Conservation (phyloP, 1,140 invertebrate genomes). For the Halotydeus destructor region DNA sequence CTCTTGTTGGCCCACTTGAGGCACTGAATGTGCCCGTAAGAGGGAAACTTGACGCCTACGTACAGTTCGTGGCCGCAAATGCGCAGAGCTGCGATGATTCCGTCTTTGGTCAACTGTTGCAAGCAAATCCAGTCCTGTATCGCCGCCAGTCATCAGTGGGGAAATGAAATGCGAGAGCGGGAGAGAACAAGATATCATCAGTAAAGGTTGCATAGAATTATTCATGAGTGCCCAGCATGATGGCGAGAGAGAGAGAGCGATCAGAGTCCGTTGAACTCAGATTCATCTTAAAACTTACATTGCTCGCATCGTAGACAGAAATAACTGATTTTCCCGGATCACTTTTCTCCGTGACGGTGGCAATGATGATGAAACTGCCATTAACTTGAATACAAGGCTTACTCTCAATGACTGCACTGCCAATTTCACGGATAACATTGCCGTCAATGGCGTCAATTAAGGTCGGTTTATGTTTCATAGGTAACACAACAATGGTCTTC, state of each 20-base stretch:
- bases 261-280: too few species aligned
- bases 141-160: too few species aligned
- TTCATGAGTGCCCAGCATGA: too few species aligned
- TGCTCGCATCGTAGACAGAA: neutral
- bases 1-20: constrained; percentile 2
- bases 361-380: constrained; percentile 4
- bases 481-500: neutral
- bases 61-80: constrained; percentile 5
- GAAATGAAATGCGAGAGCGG: neutral
- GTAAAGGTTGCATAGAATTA: too few species aligned
- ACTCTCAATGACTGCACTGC: neutral
- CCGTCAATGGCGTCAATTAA: neutral
- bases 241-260: too few species aligned
- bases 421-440: constrained; percentile 5
- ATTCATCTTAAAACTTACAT: too few species aligned
- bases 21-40: constrained; percentile 6
- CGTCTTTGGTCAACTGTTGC: constrained; percentile 2
- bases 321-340: constrained; percentile 2
- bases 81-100: constrained; percentile 3
- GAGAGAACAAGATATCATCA: neutral
- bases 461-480: constrained; percentile 7
- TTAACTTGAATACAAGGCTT: constrained; percentile 5
- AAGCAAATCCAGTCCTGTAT: constrained; percentile 6
- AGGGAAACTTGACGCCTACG: constrained; percentile 4
- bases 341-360: constrained; percentile 1